Percentiles rank a stretch among this genome's conserved stretches.
Evolutionary conservation across 2,797 vertebrate genomes (phyloP).

Genomic region (Melopsittacus undulatus): DNA sequence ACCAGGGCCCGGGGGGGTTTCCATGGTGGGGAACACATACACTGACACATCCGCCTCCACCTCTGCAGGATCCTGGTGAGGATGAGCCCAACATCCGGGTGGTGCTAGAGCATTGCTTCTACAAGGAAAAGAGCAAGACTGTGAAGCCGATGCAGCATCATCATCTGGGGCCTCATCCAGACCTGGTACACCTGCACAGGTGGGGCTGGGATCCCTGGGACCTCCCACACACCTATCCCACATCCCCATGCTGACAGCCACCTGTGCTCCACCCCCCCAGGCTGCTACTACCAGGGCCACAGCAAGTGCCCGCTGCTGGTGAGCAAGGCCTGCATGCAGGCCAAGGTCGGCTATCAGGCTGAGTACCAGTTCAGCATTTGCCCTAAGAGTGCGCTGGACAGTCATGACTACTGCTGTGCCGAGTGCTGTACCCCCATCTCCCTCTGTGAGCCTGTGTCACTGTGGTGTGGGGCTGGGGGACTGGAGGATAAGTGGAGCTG

Average conservation of each 20-base stretch:
- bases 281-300: conserved; percentile 95
- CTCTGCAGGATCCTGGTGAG: conserved; percentile 87
- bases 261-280: too few species aligned
- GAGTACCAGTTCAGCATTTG: conserved; percentile 97
- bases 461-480: too few species aligned
- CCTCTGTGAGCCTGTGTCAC: conserved; percentile 75
- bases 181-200: conserved; percentile 99
- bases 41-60: rapidly evolving
- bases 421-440: conserved; percentile 93
- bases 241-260: too few species aligned
- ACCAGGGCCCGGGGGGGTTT: too few species aligned
- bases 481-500: background rate
- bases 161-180: conserved; percentile 98
- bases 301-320: conserved; percentile 96
- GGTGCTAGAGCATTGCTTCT: conserved; percentile 93
- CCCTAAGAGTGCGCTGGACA: conserved; percentile 91
- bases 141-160: conserved; percentile 92
- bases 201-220: too few species aligned
- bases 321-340: conserved; percentile 91
- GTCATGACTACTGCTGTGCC: conserved; percentile 94
- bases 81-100: conserved; percentile 92
- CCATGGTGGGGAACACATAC: rapidly evolving
- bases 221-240: too few species aligned
- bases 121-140: conserved; percentile 97
- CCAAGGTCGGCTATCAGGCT: conserved; percentile 96